A percentile compares a stretch with the other conserved stretches of the same genome.
Conservation (phyloP, 2,888 invertebrate genomes). For the Epirrhoe alternata region DNA sequence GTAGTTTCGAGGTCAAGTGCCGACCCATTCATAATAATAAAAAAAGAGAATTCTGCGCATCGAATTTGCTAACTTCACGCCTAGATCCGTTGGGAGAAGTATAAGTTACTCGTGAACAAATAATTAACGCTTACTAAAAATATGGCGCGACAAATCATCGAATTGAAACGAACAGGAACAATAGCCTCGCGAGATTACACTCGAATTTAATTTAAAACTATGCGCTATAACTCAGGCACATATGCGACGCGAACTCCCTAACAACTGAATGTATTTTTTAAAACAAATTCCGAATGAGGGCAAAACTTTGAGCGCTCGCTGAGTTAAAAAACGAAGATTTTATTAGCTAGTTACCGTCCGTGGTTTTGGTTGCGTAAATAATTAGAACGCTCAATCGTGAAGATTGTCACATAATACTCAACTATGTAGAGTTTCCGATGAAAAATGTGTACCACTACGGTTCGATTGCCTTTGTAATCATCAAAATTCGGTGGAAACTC, state of each 20-base stretch:
- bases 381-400: background rate
- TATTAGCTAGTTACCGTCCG: background rate
- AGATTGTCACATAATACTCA: no score
- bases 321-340: slow-evolving; percentile 20
- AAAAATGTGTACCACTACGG: no score
- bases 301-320: slow-evolving; percentile 16
- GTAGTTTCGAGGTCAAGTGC: no score
- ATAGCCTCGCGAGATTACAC: slow-evolving; percentile 30
- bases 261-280: slow-evolving; percentile 28
- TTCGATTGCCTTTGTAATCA: no score
- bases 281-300: slow-evolving; percentile 21
- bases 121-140: slow-evolving; percentile 2
- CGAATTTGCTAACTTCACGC: no score
- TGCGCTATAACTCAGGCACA: slow-evolving; percentile 34
- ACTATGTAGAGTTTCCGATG: no score
- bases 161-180: slow-evolving; percentile 25
- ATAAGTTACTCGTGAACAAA: background rate
- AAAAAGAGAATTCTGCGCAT: no score
- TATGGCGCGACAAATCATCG: slow-evolving; percentile 13
- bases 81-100: no score
- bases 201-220: slow-evolving; percentile 36
- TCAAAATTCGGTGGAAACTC: no score
- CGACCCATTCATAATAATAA: no score
- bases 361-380: background rate
- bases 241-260: slow-evolving; percentile 27